These are phyloP conservation scores for Cataglyphis albicans DNA, from an alignment of 2,888 invertebrate species.

Conservation along the genomic window DNA sequence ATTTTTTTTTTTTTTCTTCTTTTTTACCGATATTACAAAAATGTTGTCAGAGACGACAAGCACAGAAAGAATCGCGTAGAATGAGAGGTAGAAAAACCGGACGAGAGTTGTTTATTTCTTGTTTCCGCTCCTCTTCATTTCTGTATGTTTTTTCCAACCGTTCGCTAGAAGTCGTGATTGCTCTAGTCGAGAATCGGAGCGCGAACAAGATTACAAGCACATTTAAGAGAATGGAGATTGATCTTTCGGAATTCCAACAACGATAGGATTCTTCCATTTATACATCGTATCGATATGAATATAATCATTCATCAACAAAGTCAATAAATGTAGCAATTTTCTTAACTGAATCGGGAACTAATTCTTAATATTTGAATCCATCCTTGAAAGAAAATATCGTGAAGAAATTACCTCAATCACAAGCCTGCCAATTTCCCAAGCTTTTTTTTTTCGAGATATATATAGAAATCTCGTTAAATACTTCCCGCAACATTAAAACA, in stretches of 20 bases:
- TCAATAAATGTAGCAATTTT: not conserved
- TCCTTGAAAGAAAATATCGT: not conserved
- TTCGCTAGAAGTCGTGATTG: slow-evolving; percentile 4
- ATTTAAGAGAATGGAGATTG: slow-evolving; percentile 25
- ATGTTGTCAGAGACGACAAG: not conserved
- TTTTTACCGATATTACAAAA: slow-evolving; percentile 13
- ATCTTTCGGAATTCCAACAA: slow-evolving; percentile 15
- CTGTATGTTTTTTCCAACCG: slow-evolving; percentile 20
- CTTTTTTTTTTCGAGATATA: not conserved
- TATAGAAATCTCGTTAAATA: not conserved
- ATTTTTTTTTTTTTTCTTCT: not conserved
- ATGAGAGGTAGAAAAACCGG: slow-evolving; percentile 27
- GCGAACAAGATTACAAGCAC: slow-evolving; percentile 7
- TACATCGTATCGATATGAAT: not conserved
- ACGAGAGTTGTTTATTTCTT: slow-evolving; percentile 17
- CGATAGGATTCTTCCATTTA: not conserved
- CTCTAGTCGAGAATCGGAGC: slow-evolving; percentile 1
- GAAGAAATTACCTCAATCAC: not conserved
- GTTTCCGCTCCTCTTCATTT: slow-evolving; percentile 9
- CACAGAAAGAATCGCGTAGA: slow-evolving; percentile 35
- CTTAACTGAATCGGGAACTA: not conserved
- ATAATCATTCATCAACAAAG: not conserved
- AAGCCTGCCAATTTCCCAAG: not conserved
- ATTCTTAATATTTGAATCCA: not conserved
- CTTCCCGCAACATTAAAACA: not conserved